Evolutionary conservation across 2,888 invertebrate genomes (phyloP).

Genomic region (Molorchus minor): DNA sequence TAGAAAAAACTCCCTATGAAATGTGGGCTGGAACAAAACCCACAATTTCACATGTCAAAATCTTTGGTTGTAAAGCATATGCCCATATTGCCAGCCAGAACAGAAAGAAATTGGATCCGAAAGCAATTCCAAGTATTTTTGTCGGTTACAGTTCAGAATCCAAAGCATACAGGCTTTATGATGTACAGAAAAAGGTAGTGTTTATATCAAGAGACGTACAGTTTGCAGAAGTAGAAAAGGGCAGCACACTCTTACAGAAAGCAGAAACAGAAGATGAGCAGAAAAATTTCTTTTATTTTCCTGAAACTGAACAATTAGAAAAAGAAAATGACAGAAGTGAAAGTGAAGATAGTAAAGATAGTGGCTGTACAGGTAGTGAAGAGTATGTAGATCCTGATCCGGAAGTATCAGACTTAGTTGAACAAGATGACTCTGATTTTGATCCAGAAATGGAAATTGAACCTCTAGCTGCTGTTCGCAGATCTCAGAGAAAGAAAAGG

Average conservation of each 20-base stretch:
- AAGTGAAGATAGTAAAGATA: no score
- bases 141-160: constrained; percentile 10
- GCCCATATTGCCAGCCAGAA: constrained; percentile 9
- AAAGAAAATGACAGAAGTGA: no score
- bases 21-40: neutral
- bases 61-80: constrained; percentile 9
- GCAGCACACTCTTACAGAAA: no score
- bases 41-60: neutral
- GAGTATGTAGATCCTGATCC: no score
- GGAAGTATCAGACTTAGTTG: no score
- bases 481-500: neutral
- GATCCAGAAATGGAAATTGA: neutral
- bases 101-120: constrained; percentile 5
- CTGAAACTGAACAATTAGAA: no score
- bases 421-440: no score
- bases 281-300: no score
- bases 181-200: neutral
- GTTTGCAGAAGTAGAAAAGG: no score
- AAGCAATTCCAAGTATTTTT: constrained; percentile 7
- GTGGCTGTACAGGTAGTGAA: no score
- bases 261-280: no score
- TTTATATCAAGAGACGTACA: no score
- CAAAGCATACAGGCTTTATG: constrained; percentile 11
- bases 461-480: neutral
- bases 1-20: neutral